A percentile compares a stretch with the other conserved stretches of the same genome.
Conservation (phyloP, 2,113 vertebrate species). For the Balaeniceps rex region DNA sequence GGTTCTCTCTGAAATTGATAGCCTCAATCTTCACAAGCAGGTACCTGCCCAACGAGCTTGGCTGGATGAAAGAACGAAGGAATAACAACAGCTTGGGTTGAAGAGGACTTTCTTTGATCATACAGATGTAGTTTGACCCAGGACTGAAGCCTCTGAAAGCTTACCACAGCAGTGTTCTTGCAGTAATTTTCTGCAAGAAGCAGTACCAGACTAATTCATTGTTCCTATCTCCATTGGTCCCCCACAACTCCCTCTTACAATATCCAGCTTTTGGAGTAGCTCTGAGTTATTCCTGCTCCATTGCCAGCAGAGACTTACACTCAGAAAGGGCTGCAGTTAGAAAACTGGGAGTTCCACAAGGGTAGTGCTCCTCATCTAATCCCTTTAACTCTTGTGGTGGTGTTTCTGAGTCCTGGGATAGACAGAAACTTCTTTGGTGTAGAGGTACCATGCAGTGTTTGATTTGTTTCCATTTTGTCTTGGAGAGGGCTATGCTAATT, state of each 20-base stretch:
- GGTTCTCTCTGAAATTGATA: conserved; percentile 97
- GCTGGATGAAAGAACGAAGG: background rate
- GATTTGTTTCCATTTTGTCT: background rate
- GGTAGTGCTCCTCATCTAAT: background rate
- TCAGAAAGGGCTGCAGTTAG: background rate
- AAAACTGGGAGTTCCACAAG: background rate
- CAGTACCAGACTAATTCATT: background rate
- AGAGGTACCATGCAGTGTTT: background rate
- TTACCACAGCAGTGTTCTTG: background rate
- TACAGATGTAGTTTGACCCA: background rate
- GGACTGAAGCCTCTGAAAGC: background rate
- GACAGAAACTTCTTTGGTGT: background rate
- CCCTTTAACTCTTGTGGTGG: background rate
- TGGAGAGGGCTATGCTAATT: background rate
- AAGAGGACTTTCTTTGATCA: background rate
- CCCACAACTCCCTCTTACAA: background rate
- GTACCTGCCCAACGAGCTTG: conserved; percentile 51
- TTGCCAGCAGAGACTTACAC: background rate
- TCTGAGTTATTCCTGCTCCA: background rate
- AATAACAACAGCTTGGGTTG: background rate
- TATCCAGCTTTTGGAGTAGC: background rate
- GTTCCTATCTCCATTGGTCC: background rate
- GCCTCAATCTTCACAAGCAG: conserved; percentile 95
- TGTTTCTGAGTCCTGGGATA: background rate
- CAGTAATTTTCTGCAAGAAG: background rate